Percentiles rank a stretch among this genome's conserved stretches.
These are phyloP conservation scores for Wasmannia auropunctata DNA, from an alignment of 1,140 invertebrate genomes.

Conservation along the genomic window DNA sequence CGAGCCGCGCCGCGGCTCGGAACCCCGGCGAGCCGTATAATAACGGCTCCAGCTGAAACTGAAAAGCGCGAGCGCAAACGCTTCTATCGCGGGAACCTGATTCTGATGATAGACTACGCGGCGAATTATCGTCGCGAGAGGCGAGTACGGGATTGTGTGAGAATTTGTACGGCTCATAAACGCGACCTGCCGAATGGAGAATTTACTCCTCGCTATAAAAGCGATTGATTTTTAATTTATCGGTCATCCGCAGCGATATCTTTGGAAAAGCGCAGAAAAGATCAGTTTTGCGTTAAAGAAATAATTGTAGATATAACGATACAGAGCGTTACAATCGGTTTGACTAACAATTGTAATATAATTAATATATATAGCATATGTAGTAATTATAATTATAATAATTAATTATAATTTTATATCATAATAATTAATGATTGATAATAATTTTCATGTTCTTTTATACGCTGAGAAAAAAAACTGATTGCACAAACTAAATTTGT, in stretches of 20 bases:
- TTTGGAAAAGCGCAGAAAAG: background rate
- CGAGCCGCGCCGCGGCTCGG: conserved; percentile 75
- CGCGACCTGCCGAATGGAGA: background rate
- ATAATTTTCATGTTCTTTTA: no score
- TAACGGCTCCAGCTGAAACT: conserved; percentile 71
- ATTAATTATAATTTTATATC: background rate
- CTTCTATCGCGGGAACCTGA: background rate
- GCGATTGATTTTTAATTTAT: background rate
- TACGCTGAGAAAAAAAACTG: no score
- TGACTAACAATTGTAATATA: background rate
- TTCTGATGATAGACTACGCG: conserved; percentile 21
- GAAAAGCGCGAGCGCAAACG: conserved; percentile 66
- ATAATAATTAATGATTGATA: no score
- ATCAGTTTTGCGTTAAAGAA: background rate
- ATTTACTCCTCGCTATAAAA: background rate
- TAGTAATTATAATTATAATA: no score
- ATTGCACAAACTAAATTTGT: no score
- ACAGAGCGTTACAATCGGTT: background rate
- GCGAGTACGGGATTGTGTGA: background rate
- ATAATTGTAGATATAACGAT: no score
- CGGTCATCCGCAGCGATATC: background rate
- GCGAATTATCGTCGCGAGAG: conserved; percentile 18
- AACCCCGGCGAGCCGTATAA: conserved; percentile 61
- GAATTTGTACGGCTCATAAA: background rate
- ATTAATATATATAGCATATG: background rate